A percentile compares a stretch with the other conserved stretches of the same genome.
Evolutionary conservation across 2,797 vertebrate genomes (phyloP).

Genomic region (Nyctibius grandis): DNA sequence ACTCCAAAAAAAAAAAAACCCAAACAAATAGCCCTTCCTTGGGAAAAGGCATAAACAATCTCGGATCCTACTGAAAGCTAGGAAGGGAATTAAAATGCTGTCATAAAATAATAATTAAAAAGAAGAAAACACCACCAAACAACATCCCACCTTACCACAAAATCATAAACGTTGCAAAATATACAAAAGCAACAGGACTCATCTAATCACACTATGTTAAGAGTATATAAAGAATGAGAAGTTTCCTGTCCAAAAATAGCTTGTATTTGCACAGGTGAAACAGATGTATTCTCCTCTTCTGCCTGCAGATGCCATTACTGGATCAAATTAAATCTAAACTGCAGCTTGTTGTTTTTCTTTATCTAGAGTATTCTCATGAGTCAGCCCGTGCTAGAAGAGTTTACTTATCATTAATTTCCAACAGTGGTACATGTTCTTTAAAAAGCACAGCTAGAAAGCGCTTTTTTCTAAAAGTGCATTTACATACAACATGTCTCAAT

Average conservation of each 20-base stretch:
- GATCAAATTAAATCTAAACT: background rate
- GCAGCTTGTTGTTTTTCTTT: background rate
- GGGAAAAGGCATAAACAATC: background rate
- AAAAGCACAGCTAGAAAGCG: background rate
- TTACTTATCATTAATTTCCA: background rate
- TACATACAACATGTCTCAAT: background rate
- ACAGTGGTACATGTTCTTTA: background rate
- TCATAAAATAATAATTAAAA: background rate
- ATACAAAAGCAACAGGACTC: background rate
- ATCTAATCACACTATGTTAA: background rate
- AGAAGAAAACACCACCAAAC: too few relatives aligned
- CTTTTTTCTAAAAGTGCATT: background rate
- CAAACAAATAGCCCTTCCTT: background rate
- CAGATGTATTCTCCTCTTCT: background rate
- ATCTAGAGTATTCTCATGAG: background rate
- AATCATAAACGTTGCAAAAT: background rate
- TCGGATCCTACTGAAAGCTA: background rate
- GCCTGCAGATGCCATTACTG: slow-evolving; percentile 39
- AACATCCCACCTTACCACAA: background rate
- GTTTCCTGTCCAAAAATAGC: background rate
- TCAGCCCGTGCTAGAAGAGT: background rate
- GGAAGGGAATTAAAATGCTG: background rate
- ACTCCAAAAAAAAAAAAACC: too few relatives aligned
- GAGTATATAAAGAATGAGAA: background rate
- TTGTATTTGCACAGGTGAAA: background rate